Evolutionary conservation across 2,113 vertebrate genomes (phyloP), one percentile per base, ranked within the genome.

Genomic region (Furnarius figulus): DNA sequence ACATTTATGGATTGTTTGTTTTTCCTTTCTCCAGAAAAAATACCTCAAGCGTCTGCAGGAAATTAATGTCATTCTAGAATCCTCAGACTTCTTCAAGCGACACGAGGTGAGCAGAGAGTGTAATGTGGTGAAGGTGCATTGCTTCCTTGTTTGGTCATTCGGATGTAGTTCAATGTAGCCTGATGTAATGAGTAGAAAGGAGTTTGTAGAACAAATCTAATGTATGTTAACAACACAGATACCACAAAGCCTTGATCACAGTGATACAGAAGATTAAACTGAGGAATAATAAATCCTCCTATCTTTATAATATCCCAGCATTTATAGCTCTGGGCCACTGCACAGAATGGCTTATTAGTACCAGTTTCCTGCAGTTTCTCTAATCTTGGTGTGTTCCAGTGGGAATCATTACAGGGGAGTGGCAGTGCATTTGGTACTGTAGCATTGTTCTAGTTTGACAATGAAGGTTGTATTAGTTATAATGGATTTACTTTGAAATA

Each of bases 31-130:
- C 59, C 97, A 99, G 99, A 98, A 97, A 96, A 98, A 98, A 90
- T 99, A 99, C 97, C 97, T 99, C 98, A 98, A 90, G 75, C 98
- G 99, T 85, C 98, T 99, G 97, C 97, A 96, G 84, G 98, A 99
- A 96, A 99, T 99, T 96, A 98, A 94, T 93, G 97, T 98, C 85
- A 98, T 99, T 67, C 98, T 99, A 90, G 98, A 98, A 90, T 98
- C 95, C 85, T 99, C 99, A 2, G 98, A 98, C 83, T 99, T 99
- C 98, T 99, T 99, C 96, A 98, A 98, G 90, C 98, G 82, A 81
- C 99, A 99, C 17, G 99, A 99, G 99, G 99, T 99, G 93, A 98
- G 98, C 71, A 85, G 39, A 9, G 61, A 67, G 24, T 23, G 30
- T 44, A 35, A 63, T 13, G 46, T 31, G 49, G 35, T 52, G 28